Base-by-base conservation (phyloP, 1,140 invertebrate species). In the Cyclina sinensis region DNA sequence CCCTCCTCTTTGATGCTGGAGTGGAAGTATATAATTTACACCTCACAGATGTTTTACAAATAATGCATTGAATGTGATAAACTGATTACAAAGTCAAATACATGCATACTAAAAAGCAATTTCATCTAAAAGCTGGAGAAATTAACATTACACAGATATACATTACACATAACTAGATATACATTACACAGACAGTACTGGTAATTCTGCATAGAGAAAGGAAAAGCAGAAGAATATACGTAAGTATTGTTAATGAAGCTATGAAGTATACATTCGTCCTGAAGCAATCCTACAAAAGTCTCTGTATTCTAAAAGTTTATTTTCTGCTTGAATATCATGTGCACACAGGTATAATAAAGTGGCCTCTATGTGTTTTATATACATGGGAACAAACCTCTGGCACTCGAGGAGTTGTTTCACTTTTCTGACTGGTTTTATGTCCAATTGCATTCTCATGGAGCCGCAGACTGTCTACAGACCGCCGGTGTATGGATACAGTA, bases 401-500 rank as follows among this genome's bases (percentile, higher is more conserved):
- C 9, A 62, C 51, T 18, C 65, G 21, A 39, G 74, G 48, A 54
- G 74, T 35, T 35, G 74, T 51, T 21, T 54, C 46, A 24, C 59
- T 82, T 89, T 74, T 81, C 12, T 2, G 51, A 51, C 43, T 37
- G n/a, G 0, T 57, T 81, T 79, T 85, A 76, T 48, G 76, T 65
- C 35, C 86, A 30, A 73, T 24, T 46, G 54, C 59, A 65, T 37
- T 85, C 59, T 87, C 46, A 51, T 87, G 54, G 16, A 87, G 74
- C 48, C 78, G 27, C 7, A 79, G 70, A 73, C 84, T 91, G 73
- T 89, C 88, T 73, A 88, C 79, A 4, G 87, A 90, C 48, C 81
- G 79, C 32, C 88, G 85, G 39, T 90, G 51, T 32, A 21, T n/a
- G 0, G 85, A 59, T 37, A 79, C 27, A 3, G 57, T 39, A 7